Evolutionary conservation across 2,113 vertebrate genomes (phyloP).

Genomic region (Ifrita kowaldi): DNA sequence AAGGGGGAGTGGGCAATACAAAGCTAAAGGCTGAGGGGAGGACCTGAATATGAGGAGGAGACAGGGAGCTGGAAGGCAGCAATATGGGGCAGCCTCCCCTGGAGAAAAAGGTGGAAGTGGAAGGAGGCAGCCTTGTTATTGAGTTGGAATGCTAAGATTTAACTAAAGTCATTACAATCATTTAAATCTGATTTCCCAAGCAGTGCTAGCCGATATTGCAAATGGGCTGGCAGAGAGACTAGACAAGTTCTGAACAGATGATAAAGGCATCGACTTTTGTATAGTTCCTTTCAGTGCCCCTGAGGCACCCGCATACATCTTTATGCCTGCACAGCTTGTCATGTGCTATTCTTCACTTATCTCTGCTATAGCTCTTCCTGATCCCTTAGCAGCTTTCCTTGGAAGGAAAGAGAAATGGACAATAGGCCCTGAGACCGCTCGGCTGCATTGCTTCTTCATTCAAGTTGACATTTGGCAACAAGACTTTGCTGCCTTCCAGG

Average conservation of each 20-base stretch:
- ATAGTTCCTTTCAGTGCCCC: not conserved
- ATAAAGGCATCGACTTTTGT: not conserved
- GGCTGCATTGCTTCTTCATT: conserved; percentile 13
- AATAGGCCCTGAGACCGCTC: not conserved
- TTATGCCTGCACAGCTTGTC: conserved; percentile 38
- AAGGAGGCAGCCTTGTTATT: not conserved
- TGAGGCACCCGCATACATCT: not conserved
- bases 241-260: not conserved
- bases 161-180: not conserved
- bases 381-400: conserved; percentile 20
- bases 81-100: not conserved
- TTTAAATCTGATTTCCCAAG: not conserved
- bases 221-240: not conserved
- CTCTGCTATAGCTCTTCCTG: conserved; percentile 20
- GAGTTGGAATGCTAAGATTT: not conserved
- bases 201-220: not conserved
- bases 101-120: not conserved
- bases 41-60: not conserved
- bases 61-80: not conserved
- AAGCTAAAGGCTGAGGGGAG: not conserved
- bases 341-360: conserved; percentile 35
- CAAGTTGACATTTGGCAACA: conserved; percentile 35
- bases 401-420: conserved; percentile 39
- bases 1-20: not conserved
- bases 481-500: conserved; percentile 21